Conservation (phyloP, 2,888 invertebrate species). For the Luperina testacea region DNA sequence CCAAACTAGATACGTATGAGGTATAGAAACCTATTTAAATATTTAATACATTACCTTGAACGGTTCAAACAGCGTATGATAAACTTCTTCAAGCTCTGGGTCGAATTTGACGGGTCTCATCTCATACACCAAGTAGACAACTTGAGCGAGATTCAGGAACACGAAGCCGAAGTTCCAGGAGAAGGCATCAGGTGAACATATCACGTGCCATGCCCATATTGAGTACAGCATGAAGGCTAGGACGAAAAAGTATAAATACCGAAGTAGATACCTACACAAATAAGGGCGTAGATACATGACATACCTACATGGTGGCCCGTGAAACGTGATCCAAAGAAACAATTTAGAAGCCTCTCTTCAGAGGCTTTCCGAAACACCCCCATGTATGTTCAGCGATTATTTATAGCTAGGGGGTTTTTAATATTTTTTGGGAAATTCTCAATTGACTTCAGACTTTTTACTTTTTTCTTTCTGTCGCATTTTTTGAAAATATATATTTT, state of each 20-base stretch:
- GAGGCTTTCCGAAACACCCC: neutral
- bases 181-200: conserved; percentile 96
- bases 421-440: neutral
- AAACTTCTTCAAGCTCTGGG: conserved; percentile 95
- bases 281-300: neutral
- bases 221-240: conserved; percentile 94
- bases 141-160: conserved; percentile 94
- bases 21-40: neutral
- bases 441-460: neutral
- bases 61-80: conserved; percentile 94
- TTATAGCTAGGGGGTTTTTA: neutral
- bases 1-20: neutral
- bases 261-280: neutral
- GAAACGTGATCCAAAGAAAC: neutral
- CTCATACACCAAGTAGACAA: conserved; percentile 94
- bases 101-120: conserved; percentile 96
- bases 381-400: neutral
- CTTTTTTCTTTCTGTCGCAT: neutral
- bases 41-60: conserved; percentile 91
- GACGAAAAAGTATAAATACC: conserved; percentile 28
- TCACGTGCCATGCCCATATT: conserved; percentile 97
- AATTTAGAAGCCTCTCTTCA: neutral
- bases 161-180: conserved; percentile 96
- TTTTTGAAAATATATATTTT: neutral
- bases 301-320: neutral